Evolutionary conservation across 2,888 invertebrate species (phyloP).

Genomic region (Tolmerus cingulatus): DNA sequence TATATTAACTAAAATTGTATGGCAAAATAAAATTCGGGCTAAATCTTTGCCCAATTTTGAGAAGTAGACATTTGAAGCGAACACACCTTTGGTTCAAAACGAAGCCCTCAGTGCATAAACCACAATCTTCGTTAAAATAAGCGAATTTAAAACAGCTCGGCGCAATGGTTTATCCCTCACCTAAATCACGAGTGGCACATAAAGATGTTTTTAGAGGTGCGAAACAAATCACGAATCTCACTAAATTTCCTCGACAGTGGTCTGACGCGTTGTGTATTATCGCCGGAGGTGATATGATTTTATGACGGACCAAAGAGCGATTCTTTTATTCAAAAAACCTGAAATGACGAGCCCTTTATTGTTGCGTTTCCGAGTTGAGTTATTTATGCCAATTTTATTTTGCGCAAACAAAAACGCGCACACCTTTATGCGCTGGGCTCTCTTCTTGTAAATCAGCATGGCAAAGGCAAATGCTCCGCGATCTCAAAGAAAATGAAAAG

Average conservation of each 20-base stretch:
- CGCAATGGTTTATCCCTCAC: not conserved
- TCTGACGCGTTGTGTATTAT: not conserved
- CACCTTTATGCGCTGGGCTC: not conserved
- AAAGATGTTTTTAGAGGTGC: slow-evolving; percentile 15
- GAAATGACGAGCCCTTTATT: slow-evolving; percentile 23
- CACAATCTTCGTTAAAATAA: not conserved
- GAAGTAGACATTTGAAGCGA: not conserved
- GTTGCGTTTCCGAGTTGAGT: slow-evolving; percentile 4
- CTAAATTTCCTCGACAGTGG: not conserved
- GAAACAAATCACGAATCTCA: slow-evolving; percentile 22
- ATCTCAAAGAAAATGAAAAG: not conserved
- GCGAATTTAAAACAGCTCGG: not conserved
- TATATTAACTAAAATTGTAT: too few relatives aligned
- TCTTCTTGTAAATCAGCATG: not conserved
- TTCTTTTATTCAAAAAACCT: slow-evolving; percentile 17
- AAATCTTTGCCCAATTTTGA: not conserved
- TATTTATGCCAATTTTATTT: slow-evolving; percentile 16
- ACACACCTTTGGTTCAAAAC: not conserved
- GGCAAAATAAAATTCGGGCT: not conserved
- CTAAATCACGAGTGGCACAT: slow-evolving; percentile 19
- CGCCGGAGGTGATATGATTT: slow-evolving; percentile 16
- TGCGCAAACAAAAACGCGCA: not conserved
- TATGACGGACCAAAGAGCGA: slow-evolving; percentile 4
- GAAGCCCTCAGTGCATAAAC: not conserved
- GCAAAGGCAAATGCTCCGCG: not conserved